Evolutionary conservation across 2,888 invertebrate species (phyloP).

Genomic region (Ashinkailepas kermadecensis): DNA sequence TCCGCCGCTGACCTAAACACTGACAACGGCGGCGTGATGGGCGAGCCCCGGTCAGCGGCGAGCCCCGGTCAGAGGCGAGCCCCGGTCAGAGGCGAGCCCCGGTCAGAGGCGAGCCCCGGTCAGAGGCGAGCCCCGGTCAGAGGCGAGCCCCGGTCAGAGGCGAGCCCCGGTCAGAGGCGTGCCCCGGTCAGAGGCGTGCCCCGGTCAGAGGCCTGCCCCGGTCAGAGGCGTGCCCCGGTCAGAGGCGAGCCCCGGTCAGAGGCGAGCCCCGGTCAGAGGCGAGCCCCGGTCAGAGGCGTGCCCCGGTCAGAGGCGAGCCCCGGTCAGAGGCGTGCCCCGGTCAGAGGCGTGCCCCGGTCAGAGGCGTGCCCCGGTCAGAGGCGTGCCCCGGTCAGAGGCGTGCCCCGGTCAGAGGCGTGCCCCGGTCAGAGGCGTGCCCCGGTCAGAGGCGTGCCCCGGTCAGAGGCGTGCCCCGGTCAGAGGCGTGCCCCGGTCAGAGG

Average conservation of each 20-base stretch:
- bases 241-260: background rate
- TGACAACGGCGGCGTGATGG: background rate
- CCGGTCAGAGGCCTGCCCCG: too few species aligned
- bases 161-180: background rate
- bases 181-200: background rate
- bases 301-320: too few species aligned
- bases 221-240: background rate
- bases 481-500: background rate
- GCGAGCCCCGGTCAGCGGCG: background rate
- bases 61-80: background rate
- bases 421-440: background rate
- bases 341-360: background rate
- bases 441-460: background rate
- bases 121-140: background rate
- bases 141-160: background rate
- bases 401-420: background rate
- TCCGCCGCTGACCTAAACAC: too few species aligned
- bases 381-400: background rate
- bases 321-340: background rate
- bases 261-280: background rate
- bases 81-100: background rate
- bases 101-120: background rate
- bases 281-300: background rate
- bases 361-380: background rate
- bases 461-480: background rate